Evolutionary conservation across 1,140 invertebrate genomes (phyloP).

Genomic region (Sycobia sp.): DNA sequence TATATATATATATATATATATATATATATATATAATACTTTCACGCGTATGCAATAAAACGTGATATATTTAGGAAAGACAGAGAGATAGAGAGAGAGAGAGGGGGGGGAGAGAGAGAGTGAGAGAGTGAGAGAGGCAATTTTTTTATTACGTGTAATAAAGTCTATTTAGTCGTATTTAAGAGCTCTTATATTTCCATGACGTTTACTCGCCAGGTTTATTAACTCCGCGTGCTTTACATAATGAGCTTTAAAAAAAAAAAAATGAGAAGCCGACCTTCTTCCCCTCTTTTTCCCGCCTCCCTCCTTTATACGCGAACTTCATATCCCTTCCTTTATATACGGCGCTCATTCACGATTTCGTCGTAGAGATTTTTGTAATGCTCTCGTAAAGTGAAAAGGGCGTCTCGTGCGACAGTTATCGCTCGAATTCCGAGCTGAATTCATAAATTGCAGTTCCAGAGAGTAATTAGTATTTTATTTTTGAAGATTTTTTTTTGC

Average conservation of each 20-base stretch:
- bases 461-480: slow-evolving; percentile 7
- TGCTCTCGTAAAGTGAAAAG: slow-evolving; percentile 23
- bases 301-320: slow-evolving; percentile 8
- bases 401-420: background rate
- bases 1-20: too few species aligned
- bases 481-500: too few species aligned
- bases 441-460: slow-evolving; percentile 26
- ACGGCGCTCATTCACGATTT: slow-evolving; percentile 16
- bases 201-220: slow-evolving; percentile 8
- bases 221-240: slow-evolving; percentile 17
- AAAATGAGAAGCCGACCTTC: too few species aligned
- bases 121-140: too few species aligned
- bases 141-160: slow-evolving; percentile 22
- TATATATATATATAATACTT: too few species aligned
- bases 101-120: too few species aligned
- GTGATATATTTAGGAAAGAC: slow-evolving; percentile 6
- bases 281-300: too few species aligned
- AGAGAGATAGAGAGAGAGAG: too few species aligned
- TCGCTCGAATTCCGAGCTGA: slow-evolving; percentile 16
- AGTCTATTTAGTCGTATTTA: slow-evolving; percentile 5
- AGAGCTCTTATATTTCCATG: slow-evolving; percentile 14
- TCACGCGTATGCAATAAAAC: too few species aligned
- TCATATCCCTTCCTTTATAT: background rate
- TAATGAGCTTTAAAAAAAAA: slow-evolving; percentile 29
- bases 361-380: slow-evolving; percentile 21